Conservation (phyloP, 2,113 vertebrate species). For the Calyptomena viridis region DNA sequence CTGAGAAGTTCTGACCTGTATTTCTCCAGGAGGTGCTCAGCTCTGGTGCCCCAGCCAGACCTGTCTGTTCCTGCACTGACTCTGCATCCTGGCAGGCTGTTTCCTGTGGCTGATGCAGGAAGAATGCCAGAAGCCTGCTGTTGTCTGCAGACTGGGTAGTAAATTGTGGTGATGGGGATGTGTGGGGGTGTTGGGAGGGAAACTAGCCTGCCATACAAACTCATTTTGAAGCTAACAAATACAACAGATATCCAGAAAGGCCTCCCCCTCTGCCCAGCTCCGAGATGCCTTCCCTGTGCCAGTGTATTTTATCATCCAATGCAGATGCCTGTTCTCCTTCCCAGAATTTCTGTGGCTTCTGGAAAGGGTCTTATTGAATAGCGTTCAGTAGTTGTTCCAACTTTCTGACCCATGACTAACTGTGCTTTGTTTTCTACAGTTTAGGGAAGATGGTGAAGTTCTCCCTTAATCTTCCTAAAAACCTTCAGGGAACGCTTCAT, state of each 20-base stretch:
- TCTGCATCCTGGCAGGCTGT: neutral
- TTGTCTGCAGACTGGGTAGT: neutral
- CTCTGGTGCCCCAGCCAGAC: neutral
- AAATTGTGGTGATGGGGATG: neutral
- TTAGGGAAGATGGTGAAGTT: neutral
- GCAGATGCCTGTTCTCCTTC: neutral
- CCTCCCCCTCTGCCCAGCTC: neutral
- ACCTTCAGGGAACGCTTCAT: neutral
- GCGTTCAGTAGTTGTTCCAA: neutral
- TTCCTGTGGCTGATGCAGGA: neutral
- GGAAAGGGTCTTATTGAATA: neutral
- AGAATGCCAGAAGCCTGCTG: neutral
- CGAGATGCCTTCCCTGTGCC: neutral
- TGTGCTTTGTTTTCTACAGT: neutral
- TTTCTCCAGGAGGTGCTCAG: neutral
- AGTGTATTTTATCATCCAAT: neutral
- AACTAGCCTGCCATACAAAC: neutral
- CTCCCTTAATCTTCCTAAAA: neutral
- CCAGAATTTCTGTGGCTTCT: neutral
- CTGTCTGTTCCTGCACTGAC: neutral
- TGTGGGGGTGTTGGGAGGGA: neutral
- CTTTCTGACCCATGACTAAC: neutral
- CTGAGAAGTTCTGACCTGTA: neutral
- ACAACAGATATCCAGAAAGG: neutral
- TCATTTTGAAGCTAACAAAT: neutral